Evolutionary conservation across 2,113 vertebrate species (phyloP).

Genomic region (Ctenomys sociabilis): DNA sequence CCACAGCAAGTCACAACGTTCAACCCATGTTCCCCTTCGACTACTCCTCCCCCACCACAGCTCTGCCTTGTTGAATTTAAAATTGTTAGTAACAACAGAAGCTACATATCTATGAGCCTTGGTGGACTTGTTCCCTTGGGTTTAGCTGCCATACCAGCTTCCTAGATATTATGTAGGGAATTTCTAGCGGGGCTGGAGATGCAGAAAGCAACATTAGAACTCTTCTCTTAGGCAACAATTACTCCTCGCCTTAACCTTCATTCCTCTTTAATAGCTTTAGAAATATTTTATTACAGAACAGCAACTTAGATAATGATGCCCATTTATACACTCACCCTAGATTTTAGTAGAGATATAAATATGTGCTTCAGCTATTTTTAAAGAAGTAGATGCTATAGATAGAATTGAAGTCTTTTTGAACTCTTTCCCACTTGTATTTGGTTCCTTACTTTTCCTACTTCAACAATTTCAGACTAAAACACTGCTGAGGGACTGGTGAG

Average conservation of each 20-base stretch:
- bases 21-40: too few species aligned
- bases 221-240: not conserved
- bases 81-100: not conserved
- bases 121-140: not conserved
- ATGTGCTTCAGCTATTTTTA: constrained; percentile 25
- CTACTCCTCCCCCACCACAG: too few species aligned
- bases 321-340: not conserved
- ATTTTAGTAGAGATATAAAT: not conserved
- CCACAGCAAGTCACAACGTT: too few species aligned
- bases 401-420: not conserved
- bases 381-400: not conserved
- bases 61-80: too few species aligned
- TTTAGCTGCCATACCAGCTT: not conserved
- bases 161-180: not conserved
- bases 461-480: not conserved
- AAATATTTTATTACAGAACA: not conserved
- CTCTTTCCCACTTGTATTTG: not conserved
- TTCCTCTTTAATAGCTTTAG: not conserved
- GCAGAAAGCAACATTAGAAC: not conserved
- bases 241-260: not conserved
- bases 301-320: constrained; percentile 1
- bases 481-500: not conserved
- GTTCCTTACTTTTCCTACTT: not conserved
- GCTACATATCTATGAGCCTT: not conserved
- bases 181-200: not conserved